phyloP scores from a whole-genome alignment of 2,888 invertebrate species.

The Chirona hameri region DNA sequence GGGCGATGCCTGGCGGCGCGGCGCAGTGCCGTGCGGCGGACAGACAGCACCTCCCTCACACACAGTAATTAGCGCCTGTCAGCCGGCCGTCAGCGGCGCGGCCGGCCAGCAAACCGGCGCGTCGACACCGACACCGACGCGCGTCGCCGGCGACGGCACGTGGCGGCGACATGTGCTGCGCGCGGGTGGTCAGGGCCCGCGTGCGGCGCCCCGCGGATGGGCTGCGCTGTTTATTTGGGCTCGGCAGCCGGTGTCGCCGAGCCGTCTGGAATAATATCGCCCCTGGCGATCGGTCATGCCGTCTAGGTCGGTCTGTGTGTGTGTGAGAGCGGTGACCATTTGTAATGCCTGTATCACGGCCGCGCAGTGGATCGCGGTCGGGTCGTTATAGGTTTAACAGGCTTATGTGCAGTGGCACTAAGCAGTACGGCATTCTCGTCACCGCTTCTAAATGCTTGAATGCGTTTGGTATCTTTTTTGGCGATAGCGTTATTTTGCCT shows the following conservation, averaged over 20 bases:
- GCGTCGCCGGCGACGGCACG: constrained; percentile 11
- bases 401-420: too few species aligned
- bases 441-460: too few species aligned
- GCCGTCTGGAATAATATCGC: neutral
- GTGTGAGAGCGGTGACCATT: too few species aligned
- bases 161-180: constrained; percentile 3
- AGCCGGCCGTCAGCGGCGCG: neutral
- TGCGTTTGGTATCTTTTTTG: too few species aligned
- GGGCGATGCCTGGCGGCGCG: neutral
- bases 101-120: neutral
- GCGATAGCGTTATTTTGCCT: too few species aligned
- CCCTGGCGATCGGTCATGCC: neutral
- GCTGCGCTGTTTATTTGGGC: neutral
- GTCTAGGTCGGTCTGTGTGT: too few species aligned
- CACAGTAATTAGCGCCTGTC: neutral
- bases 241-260: neutral
- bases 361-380: too few species aligned
- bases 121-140: neutral
- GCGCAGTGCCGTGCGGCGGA: neutral
- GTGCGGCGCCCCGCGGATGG: neutral
- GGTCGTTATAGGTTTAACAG: too few species aligned
- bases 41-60: neutral
- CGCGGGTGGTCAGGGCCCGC: neutral
- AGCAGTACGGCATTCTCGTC: too few species aligned
- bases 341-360: too few species aligned